Evolutionary conservation across 2,113 vertebrate species (phyloP).

Genomic region (Istiophorus platypterus): DNA sequence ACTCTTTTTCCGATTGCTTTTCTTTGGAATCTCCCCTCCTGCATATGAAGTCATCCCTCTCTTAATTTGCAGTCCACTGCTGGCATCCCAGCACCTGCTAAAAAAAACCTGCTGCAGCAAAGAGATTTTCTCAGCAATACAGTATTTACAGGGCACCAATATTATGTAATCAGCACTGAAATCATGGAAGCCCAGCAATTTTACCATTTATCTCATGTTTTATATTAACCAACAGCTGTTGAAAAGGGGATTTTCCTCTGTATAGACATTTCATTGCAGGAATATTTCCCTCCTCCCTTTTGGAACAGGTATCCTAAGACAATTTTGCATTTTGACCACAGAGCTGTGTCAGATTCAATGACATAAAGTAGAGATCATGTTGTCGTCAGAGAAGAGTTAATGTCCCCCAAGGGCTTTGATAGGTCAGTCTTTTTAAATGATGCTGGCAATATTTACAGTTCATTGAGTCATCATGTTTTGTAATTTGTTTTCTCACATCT

Average conservation of each 20-base stretch:
- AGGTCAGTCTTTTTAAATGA: constrained; percentile 44
- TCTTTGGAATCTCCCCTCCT: constrained; percentile 18
- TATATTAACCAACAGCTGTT: constrained; percentile 67
- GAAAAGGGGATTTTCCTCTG: constrained; percentile 49
- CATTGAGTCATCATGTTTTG: constrained; percentile 54
- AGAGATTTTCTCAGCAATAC: constrained; percentile 12
- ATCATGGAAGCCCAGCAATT: constrained; percentile 58
- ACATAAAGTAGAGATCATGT: constrained; percentile 39
- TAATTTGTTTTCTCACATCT: constrained; percentile 28
- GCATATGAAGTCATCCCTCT: constrained; percentile 22
- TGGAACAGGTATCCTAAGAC: constrained; percentile 72
- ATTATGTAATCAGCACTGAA: constrained; percentile 64
- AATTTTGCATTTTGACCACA: constrained; percentile 49
- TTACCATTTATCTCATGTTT: constrained; percentile 67
- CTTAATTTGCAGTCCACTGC: constrained; percentile 10
- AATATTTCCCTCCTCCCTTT: constrained; percentile 59
- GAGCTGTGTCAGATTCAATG: constrained; percentile 39
- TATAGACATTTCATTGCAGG: constrained; percentile 34
- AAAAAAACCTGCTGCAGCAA: constrained; percentile 8
- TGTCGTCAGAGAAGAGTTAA: constrained; percentile 19
- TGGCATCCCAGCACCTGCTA: constrained; percentile 40
- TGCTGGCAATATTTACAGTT: constrained; percentile 39
- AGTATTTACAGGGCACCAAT: constrained; percentile 18
- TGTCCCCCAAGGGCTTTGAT: constrained; percentile 41
- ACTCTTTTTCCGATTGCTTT: constrained; percentile 1